Evolutionary conservation across 2,113 vertebrate species (phyloP).

Genomic region (Oreotrochilus melanogaster): DNA sequence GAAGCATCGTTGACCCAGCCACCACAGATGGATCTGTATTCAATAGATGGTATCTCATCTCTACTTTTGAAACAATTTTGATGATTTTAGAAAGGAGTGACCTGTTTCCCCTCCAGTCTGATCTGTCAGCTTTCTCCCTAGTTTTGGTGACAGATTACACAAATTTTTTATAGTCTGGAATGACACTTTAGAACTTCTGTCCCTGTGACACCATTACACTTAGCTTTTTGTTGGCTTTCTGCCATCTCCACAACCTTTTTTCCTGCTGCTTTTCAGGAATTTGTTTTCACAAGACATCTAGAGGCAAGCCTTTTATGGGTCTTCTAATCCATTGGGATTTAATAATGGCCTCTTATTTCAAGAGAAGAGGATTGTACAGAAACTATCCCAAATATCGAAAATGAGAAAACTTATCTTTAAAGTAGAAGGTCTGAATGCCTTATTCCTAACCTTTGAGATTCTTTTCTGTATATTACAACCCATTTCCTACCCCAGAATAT

Average conservation of each 20-base stretch:
- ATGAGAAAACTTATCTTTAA: background rate
- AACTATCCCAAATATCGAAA: background rate
- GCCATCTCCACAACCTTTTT: background rate
- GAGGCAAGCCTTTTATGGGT: background rate
- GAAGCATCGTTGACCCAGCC: background rate
- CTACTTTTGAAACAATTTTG: background rate
- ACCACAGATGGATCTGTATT: background rate
- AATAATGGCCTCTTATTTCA: background rate
- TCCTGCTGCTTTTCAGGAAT: conserved; percentile 41
- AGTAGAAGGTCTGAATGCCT: background rate
- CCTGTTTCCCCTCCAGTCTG: background rate
- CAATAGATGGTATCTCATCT: background rate
- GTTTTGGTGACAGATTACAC: background rate
- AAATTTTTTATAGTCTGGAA: background rate
- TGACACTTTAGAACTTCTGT: background rate
- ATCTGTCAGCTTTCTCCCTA: background rate
- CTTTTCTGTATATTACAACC: background rate
- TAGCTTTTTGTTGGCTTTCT: conserved; percentile 15
- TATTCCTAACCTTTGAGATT: background rate
- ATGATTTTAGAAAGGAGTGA: background rate
- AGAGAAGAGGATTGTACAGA: background rate
- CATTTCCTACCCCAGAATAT: background rate
- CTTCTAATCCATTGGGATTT: background rate
- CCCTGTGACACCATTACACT: background rate
- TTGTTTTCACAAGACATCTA: background rate